Evolutionary conservation across 2,797 vertebrate species (phyloP), one percentile per base, ranked within the genome.

Genomic region (Lagodon rhomboides): DNA sequence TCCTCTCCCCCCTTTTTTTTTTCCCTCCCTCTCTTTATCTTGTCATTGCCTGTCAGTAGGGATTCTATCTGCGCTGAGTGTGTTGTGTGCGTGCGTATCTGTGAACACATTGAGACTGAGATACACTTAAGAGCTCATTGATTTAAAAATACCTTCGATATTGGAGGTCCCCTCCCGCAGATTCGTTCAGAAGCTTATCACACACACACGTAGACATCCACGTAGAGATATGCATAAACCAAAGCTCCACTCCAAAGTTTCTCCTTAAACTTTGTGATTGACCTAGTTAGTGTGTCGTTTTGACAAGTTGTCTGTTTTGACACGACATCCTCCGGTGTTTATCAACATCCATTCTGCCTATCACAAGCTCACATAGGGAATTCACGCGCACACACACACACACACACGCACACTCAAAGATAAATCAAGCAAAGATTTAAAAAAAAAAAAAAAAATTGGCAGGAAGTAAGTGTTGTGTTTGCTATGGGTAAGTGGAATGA

Each of bases 111-210:
- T 91, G 90, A 92, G 91, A 94, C 91, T 88, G 89, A 93, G 93
- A 95, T 93, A 88, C 88, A 93, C 93, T 94, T 94, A 94, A 93
- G 91, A 91, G 89, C 93, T 93, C 91, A 95, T 95, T 95, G 95
- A 96, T 95, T 95, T 95, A 95, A 95, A 95, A 95, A 95, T 95
- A 95, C 94, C 94, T 95, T 92, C 93, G 93, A 95, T 95, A 94
- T 94, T 92, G 92, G 93, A 90, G 91, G 90, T 92, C 91, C 92
- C 94, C 91, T 92, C 92, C 92, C 79, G 91, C 87, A 91, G 92
- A 91, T 91, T 91, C 84, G 91, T 93, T 94, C 91, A 90, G 91
- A 91, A 91, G 91, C 92, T 92, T 93, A 93, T 90, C 89, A 87
- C 83, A 86, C 80, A 50, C 84, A 51, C 60, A 49, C 84, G 23